phyloP scores from a whole-genome alignment of 2,113 vertebrate genomes.

The Apistogramma diplotaenia region DNA sequence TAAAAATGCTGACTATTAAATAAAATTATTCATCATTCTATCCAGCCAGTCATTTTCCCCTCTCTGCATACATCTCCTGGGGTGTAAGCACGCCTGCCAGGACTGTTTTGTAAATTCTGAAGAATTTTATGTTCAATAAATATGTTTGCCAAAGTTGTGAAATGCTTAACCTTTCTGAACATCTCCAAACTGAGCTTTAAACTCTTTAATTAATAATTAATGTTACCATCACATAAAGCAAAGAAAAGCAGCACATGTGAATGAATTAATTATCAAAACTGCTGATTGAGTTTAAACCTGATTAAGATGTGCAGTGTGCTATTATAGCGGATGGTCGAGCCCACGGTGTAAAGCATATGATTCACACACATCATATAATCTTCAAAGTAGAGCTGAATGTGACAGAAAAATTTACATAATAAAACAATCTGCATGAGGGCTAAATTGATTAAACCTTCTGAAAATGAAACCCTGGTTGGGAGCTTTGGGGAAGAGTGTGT shows the following conservation, averaged over 20 bases:
- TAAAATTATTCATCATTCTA: not conserved
- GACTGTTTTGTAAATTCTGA: not conserved
- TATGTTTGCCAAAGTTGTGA: not conserved
- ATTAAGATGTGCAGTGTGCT: not conserved
- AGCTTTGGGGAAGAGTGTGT: not conserved
- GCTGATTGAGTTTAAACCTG: not conserved
- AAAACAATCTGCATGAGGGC: not conserved
- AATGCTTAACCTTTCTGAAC: too few relatives aligned
- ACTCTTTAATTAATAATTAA: not conserved
- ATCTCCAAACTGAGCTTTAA: not conserved
- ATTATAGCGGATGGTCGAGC: not conserved
- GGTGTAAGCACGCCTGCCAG: not conserved
- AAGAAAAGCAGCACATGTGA: not conserved
- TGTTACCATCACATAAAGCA: not conserved
- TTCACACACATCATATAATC: not conserved
- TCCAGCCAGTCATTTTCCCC: not conserved
- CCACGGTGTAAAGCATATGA: not conserved
- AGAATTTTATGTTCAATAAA: not conserved
- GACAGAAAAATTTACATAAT: not conserved
- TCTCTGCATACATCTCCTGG: not conserved
- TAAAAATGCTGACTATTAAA: too few relatives aligned
- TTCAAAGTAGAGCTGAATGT: not conserved
- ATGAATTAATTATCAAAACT: not conserved
- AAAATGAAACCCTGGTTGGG: not conserved
- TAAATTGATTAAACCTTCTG: not conserved